Conservation (phyloP, 2,797 vertebrate genomes). For the Fringilla coelebs region DNA sequence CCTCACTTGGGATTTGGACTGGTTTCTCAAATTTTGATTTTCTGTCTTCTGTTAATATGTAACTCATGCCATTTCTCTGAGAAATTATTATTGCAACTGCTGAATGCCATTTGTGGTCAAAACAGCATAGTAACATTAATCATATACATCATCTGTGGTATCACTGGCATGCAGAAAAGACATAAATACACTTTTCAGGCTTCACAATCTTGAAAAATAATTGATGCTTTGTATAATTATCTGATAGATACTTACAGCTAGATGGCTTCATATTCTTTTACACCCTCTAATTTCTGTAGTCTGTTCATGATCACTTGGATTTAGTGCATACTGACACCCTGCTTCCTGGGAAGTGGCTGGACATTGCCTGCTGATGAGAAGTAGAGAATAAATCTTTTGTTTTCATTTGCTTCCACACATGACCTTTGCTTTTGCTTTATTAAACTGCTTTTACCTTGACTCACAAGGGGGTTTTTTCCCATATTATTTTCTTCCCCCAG, state of each 20-base stretch:
- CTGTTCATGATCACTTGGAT: not conserved
- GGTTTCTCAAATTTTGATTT: not conserved
- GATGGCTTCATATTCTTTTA: not conserved
- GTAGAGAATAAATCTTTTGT: not conserved
- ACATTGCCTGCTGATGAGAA: not conserved
- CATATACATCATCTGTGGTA: not conserved
- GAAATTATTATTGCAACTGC: not conserved
- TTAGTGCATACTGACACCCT: not conserved
- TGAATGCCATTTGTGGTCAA: slow-evolving; percentile 12
- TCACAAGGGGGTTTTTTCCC: not conserved
- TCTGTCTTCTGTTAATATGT: slow-evolving; percentile 1
- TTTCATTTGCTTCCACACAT: not conserved
- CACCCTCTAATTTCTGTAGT: not conserved
- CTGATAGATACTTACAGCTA: not conserved
- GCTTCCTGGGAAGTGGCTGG: not conserved
- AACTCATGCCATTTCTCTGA: not conserved
- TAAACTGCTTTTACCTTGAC: not conserved
- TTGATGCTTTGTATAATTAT: slow-evolving; percentile 17
- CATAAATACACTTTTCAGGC: not conserved
- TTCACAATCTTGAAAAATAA: slow-evolving; percentile 6
- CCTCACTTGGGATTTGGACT: not conserved
- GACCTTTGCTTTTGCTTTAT: not conserved
- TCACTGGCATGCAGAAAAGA: slow-evolving; percentile 2
- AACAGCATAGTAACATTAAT: not conserved
- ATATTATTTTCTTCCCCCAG: not conserved